These are phyloP conservation scores for Dorcus parallelipipedus DNA, from an alignment of 2,888 invertebrate species.

Conservation along the genomic window DNA sequence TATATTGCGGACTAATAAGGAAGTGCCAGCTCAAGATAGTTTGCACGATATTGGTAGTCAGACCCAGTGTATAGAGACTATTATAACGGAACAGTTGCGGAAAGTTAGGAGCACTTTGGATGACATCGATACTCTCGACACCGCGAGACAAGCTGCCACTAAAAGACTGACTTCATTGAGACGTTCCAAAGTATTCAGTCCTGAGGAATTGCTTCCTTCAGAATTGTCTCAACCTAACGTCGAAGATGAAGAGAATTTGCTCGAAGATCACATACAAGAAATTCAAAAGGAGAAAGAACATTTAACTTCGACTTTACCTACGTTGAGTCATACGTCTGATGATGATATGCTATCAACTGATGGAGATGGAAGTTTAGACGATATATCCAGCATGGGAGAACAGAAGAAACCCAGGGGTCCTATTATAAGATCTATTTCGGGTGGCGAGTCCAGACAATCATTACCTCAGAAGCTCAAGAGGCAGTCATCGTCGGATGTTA, in stretches of 20 bases:
- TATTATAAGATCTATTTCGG: constrained; percentile 45
- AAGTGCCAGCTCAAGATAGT: constrained; percentile 87
- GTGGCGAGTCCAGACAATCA: constrained; percentile 33
- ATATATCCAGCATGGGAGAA: constrained; percentile 49
- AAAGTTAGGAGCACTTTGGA: constrained; percentile 82
- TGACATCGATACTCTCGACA: constrained; percentile 87
- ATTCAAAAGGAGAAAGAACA: constrained; percentile 79
- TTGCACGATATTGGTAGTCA: constrained; percentile 86
- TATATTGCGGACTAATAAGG: constrained; percentile 82
- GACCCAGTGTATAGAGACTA: constrained; percentile 86
- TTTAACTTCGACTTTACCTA: constrained; percentile 75
- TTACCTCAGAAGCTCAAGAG: constrained; percentile 43
- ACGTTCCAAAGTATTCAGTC: constrained; percentile 67
- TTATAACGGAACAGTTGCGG: constrained; percentile 80
- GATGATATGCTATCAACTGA: constrained; percentile 82
- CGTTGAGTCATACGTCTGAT: constrained; percentile 79
- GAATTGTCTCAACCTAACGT: constrained; percentile 33
- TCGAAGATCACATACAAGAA: constrained; percentile 76
- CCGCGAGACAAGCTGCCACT: constrained; percentile 81
- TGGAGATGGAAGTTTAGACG: constrained; percentile 71
- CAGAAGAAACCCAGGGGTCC: constrained; percentile 39
- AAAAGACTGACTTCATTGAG: constrained; percentile 75
- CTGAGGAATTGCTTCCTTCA: constrained; percentile 52
- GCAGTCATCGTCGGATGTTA: constrained; percentile 47
- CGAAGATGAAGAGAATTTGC: constrained; percentile 70